phyloP scores from a whole-genome alignment of 1,140 invertebrate species.

The Bilobella aurantiaca region DNA sequence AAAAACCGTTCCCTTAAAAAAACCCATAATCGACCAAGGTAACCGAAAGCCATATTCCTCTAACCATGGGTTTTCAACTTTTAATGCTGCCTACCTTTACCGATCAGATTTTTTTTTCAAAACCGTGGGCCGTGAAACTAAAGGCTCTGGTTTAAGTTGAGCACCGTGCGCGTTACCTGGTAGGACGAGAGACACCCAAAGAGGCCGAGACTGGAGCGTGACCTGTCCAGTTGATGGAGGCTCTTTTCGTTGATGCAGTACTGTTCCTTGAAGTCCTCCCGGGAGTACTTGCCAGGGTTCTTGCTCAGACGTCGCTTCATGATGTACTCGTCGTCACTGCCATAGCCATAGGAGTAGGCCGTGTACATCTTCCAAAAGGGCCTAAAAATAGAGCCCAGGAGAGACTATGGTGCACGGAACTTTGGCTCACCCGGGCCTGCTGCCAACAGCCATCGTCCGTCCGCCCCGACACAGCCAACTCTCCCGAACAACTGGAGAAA shows the following conservation, averaged over 20 bases:
- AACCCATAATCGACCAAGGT: no score
- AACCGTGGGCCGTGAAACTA: no score
- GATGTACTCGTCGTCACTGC: conserved; percentile 6
- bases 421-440: neutral
- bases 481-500: conserved; percentile 1
- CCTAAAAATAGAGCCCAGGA: neutral
- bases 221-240: neutral
- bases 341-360: conserved; percentile 1
- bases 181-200: conserved; percentile 17
- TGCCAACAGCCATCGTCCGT: neutral
- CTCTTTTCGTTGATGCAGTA: conserved; percentile 12
- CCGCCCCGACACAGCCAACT: neutral
- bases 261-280: conserved; percentile 9
- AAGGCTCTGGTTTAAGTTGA: no score
- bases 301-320: neutral
- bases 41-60: no score
- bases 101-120: no score
- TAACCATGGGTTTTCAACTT: no score
- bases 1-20: no score
- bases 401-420: no score
- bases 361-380: neutral
- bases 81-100: no score
- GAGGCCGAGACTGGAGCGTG: neutral
- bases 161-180: conserved; percentile 16
- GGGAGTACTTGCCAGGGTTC: neutral